Percentiles rank a stretch among this genome's conserved stretches.
phyloP scores from a whole-genome alignment of 1,140 invertebrate species.

The Drosophila bocqueti region DNA sequence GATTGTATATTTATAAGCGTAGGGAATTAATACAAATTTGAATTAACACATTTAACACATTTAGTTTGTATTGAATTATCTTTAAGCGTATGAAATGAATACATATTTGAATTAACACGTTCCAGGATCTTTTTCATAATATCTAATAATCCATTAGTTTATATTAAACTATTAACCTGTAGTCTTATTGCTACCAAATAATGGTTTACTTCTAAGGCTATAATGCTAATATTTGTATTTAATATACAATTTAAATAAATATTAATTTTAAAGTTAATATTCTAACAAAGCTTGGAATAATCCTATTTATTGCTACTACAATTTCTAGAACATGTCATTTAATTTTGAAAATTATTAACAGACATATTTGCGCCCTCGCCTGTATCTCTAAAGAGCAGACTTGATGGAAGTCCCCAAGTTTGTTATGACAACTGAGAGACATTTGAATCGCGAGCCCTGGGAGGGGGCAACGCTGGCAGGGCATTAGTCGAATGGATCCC shows the following conservation, averaged over 20 bases:
- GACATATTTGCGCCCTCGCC: background rate
- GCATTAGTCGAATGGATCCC: conserved; percentile 82
- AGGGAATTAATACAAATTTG: background rate
- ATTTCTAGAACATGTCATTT: no score
- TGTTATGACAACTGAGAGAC: conserved; percentile 81
- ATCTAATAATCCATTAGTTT: background rate
- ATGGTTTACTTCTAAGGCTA: background rate
- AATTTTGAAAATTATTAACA: background rate
- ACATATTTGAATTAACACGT: background rate
- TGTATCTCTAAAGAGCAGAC: conserved; percentile 2
- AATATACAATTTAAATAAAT: no score
- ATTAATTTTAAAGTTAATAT: no score
- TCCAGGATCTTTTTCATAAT: background rate
- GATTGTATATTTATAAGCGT: background rate
- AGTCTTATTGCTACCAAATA: background rate
- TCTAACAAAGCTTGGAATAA: background rate
- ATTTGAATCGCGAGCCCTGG: conserved; percentile 65
- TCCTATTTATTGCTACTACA: background rate
- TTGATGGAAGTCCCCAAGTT: conserved; percentile 49
- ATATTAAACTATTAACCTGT: background rate
- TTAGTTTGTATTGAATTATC: no score
- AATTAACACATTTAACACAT: no score
- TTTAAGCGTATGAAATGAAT: background rate
- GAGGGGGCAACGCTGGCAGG: conserved; percentile 58
- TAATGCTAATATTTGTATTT: background rate